phyloP scores from a whole-genome alignment of 2,113 vertebrate genomes.

The Seriola aureovittata region DNA sequence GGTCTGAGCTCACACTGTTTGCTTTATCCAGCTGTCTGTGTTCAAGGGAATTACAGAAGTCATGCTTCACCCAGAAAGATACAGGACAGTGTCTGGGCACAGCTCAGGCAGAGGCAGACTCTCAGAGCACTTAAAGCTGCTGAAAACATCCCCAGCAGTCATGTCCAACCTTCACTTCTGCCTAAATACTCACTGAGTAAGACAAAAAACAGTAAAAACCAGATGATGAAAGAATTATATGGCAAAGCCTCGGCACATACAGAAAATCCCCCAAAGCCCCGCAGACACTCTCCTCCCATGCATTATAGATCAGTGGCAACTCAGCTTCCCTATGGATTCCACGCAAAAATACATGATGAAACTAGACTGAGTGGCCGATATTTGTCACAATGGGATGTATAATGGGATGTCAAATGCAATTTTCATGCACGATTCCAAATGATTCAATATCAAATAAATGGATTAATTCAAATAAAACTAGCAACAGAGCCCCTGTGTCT shows the following conservation, averaged over 20 bases:
- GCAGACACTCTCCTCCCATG: conserved; percentile 59
- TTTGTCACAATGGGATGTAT: conserved; percentile 62
- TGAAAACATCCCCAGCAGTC: conserved; percentile 64
- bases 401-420: conserved; percentile 50
- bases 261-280: conserved; percentile 67
- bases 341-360: conserved; percentile 53
- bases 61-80: conserved; percentile 57
- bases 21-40: conserved; percentile 46
- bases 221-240: conserved; percentile 76
- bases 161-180: conserved; percentile 68
- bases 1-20: conserved; percentile 37
- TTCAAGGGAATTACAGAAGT: conserved; percentile 67
- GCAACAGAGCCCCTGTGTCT: conserved; percentile 47
- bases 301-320: conserved; percentile 74
- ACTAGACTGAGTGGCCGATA: conserved; percentile 57
- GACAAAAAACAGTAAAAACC: conserved; percentile 47
- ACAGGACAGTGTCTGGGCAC: conserved; percentile 53
- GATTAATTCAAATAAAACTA: conserved; percentile 64
- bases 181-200: conserved; percentile 64
- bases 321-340: conserved; percentile 68
- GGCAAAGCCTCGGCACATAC: conserved; percentile 63
- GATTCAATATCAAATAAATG: conserved; percentile 53
- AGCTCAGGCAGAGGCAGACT: conserved; percentile 55
- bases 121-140: conserved; percentile 64
- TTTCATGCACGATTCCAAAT: conserved; percentile 52